phyloP scores from a whole-genome alignment of 2,113 vertebrate species.

The Chaenogobius annularis region DNA sequence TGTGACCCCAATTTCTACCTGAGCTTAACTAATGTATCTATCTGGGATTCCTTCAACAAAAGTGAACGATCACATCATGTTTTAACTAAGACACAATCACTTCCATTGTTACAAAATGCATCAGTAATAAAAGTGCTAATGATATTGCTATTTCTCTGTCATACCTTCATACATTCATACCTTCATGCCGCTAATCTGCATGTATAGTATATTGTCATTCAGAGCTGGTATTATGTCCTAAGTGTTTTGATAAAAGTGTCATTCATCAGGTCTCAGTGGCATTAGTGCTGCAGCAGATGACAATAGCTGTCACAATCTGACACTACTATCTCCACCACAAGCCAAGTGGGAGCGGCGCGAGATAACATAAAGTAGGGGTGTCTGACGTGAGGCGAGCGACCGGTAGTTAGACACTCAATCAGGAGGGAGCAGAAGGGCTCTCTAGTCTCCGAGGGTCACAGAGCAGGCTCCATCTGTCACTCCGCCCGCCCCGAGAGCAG shows the following conservation, averaged over 20 bases:
- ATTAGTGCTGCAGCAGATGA: conserved; percentile 59
- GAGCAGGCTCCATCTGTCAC: conserved; percentile 71
- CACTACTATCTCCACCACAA: conserved; percentile 54
- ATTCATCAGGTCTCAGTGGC: conserved; percentile 57
- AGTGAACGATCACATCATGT: too few relatives aligned
- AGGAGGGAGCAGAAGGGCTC: conserved; percentile 68
- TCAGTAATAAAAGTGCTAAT: too few relatives aligned
- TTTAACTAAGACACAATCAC: too few relatives aligned
- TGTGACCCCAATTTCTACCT: too few relatives aligned
- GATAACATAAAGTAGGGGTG: conserved; percentile 65
- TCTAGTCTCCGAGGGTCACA: conserved; percentile 68
- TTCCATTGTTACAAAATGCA: too few relatives aligned
- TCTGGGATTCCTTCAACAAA: too few relatives aligned
- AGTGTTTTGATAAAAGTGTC: conserved; percentile 64
- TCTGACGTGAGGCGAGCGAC: conserved; percentile 65
- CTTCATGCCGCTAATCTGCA: conserved; percentile 11
- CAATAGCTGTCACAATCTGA: conserved; percentile 70
- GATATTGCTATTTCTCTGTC: too few relatives aligned
- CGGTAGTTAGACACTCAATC: conserved; percentile 73
- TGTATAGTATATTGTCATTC: conserved; percentile 44
- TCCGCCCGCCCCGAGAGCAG: conserved; percentile 42
- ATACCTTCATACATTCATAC: neutral
- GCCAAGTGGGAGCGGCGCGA: conserved; percentile 65
- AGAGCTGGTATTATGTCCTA: conserved; percentile 30
- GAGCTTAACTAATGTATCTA: too few relatives aligned